A percentile compares a stretch with the other conserved stretches of the same genome.
Evolutionary conservation across 2,113 vertebrate genomes (phyloP).

Genomic region (Amphiprion percula): DNA sequence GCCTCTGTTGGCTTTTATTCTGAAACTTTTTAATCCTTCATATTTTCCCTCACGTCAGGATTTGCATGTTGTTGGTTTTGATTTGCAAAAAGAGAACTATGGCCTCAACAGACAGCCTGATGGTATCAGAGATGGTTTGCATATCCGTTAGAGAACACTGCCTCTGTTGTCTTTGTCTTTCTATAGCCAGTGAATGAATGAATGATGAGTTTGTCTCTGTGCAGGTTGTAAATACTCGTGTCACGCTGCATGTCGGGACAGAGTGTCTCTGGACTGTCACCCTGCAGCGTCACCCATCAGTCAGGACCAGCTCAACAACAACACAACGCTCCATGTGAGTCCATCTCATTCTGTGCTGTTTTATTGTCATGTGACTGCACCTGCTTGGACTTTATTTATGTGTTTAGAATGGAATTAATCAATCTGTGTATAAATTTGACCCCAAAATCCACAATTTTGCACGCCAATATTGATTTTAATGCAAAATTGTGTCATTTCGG

Average conservation of each 20-base stretch:
- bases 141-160: slow-evolving; percentile 48
- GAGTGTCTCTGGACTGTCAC: slow-evolving; percentile 83
- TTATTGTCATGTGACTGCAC: too few relatives aligned
- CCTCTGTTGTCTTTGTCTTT: background rate
- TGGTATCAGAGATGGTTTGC: slow-evolving; percentile 35
- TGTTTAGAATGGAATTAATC: too few relatives aligned
- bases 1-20: background rate
- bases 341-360: background rate
- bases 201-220: background rate
- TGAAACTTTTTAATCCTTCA: background rate
- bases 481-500: background rate
- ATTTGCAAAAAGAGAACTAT: slow-evolving; percentile 20
- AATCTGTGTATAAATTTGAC: too few relatives aligned
- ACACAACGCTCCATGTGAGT: slow-evolving; percentile 76
- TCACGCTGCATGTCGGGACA: slow-evolving; percentile 79
- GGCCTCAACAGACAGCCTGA: background rate
- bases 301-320: slow-evolving; percentile 84
- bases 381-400: too few relatives aligned
- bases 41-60: background rate
- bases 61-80: slow-evolving; percentile 49
- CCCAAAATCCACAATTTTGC: too few relatives aligned
- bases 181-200: background rate
- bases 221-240: slow-evolving; percentile 86
- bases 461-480: too few relatives aligned
- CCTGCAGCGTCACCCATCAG: slow-evolving; percentile 47